Evolutionary conservation across 1,140 invertebrate species (phyloP), one percentile per base, ranked within the genome.

Genomic region (Pomacea maculata): DNA sequence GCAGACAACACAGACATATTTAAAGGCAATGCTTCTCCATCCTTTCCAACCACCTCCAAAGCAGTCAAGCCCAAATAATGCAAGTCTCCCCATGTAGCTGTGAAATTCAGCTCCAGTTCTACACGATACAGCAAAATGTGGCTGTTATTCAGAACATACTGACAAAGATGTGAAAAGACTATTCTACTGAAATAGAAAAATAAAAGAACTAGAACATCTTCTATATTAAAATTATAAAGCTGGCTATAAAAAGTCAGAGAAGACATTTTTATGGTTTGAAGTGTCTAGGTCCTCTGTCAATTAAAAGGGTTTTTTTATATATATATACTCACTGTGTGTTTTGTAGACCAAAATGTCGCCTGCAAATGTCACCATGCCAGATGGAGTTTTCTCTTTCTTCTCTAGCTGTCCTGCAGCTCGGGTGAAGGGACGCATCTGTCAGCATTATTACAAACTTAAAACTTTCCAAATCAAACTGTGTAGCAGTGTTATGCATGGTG

Each of bases 51-150:
- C 52, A 93, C 88, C 82, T 93, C 92, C 55, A 93, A 82, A 25
- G 92, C 92, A 17, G 92, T 92, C 63, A 93, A 82, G 6, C 92
- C 92, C 52, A 93, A 85, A 74, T 91, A 90, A 78, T 92, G 91
- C 21, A 85, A 76, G 83, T 91, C 89, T 73, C 93, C 92, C 92
- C 92, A 93, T 10, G 92, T 93, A 5, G 87, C 88, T 29, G 88
- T 87, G 78, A 93, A 89, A 83, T 92, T 91, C 45, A 93, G 83
- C 83, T 91, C 86, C 55, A 93, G 81, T 78, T 86, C 91, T 92
- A 80, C 34, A 81, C 81, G 71, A 65, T 72, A 61, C 1, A 61
- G 57, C 57, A 61, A 45, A 45, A 17, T 61, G 4, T 61, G 11
- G 57, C 11, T 61, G 57, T 61, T 61, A 17, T 61, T 61, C 57